Conservation (phyloP, 2,888 invertebrate species). For the Standfussiana lucernea region DNA sequence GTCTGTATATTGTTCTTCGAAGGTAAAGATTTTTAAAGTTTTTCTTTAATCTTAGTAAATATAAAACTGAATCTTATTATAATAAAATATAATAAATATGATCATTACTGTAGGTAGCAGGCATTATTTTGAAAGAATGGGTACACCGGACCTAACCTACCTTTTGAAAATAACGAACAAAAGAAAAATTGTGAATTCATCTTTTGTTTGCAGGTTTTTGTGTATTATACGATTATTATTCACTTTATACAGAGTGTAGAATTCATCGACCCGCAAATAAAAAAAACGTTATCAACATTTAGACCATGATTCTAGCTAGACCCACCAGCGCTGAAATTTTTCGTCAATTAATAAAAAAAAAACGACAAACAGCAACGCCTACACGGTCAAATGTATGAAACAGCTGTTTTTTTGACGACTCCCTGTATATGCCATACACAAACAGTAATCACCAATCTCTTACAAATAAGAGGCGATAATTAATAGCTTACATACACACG, state of each 20-base stretch:
- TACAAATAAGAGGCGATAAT: not conserved
- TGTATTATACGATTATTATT: not conserved
- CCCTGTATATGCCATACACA: not conserved
- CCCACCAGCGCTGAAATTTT: not conserved
- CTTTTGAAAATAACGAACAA: not conserved
- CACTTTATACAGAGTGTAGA: not conserved
- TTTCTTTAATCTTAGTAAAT: no score
- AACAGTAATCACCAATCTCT: not conserved
- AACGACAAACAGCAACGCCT: not conserved
- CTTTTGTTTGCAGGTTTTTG: not conserved
- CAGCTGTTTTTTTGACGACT: not conserved
- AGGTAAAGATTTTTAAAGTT: no score
- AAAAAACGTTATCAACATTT: not conserved
- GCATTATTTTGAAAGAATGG: not conserved
- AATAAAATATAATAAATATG: no score
- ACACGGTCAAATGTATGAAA: not conserved
- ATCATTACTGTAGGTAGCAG: not conserved
- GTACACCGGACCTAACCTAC: no score
- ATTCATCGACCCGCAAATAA: not conserved
- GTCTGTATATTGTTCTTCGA: not conserved
- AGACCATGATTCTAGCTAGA: not conserved
- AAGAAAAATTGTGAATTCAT: not conserved
- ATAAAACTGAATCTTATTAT: no score
- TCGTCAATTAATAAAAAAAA: not conserved
- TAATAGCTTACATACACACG: conserved; percentile 4